Evolutionary conservation across 2,888 invertebrate species (phyloP).

Genomic region (Yponomeuta cagnagella): DNA sequence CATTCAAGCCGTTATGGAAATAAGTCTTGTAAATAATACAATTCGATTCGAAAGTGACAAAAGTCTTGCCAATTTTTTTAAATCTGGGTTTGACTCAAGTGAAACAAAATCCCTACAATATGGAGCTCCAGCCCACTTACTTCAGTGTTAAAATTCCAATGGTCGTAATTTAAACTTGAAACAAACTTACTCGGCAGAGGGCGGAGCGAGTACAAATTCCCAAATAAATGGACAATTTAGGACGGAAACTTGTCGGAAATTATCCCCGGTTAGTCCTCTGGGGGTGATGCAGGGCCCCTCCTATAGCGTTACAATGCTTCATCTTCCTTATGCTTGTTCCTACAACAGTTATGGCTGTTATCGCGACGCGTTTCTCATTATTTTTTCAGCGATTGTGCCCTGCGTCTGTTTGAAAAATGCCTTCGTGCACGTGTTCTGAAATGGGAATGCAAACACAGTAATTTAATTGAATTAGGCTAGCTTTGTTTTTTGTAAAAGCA

Average conservation of each 20-base stretch:
- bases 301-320: constrained; percentile 7
- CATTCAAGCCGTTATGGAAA: too few relatives aligned
- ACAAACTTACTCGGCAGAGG: constrained; percentile 9
- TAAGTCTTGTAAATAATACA: too few relatives aligned
- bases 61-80: too few relatives aligned
- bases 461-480: too few relatives aligned
- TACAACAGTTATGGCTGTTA: not conserved
- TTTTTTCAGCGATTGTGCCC: not conserved
- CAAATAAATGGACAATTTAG: constrained; percentile 51
- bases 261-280: constrained; percentile 22
- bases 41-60: too few relatives aligned
- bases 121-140: not conserved
- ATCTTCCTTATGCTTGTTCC: not conserved
- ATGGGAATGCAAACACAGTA: too few relatives aligned
- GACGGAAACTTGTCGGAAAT: constrained; percentile 29
- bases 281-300: constrained; percentile 24
- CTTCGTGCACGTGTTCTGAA: not conserved
- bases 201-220: constrained; percentile 16
- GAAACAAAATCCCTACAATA: too few relatives aligned
- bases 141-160: constrained; percentile 14
- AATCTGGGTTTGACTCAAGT: too few relatives aligned
- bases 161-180: constrained; percentile 14
- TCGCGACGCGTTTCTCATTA: not conserved
- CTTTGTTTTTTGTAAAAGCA: too few relatives aligned
- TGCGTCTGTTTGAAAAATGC: not conserved